Evolutionary conservation across 2,113 vertebrate species (phyloP).

Genomic region (Poeciliopsis retropinna): DNA sequence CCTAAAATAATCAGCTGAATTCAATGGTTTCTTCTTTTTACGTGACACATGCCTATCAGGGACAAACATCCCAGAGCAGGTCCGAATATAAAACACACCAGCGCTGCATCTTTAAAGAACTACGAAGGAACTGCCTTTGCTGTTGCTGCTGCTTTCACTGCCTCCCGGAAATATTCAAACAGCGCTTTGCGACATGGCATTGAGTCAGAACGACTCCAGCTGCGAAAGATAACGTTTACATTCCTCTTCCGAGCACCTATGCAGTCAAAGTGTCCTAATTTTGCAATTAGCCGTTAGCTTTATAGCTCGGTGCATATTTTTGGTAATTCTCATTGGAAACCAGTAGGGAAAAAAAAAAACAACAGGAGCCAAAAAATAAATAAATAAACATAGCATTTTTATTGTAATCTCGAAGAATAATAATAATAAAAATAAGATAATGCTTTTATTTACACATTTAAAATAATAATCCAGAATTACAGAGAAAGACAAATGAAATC

Average conservation of each 20-base stretch:
- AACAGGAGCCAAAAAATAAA: no score
- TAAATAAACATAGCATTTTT: no score
- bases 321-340: no score
- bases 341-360: neutral
- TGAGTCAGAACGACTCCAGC: neutral
- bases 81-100: slow-evolving; percentile 4
- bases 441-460: no score
- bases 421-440: no score
- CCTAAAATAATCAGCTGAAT: slow-evolving; percentile 3
- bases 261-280: no score
- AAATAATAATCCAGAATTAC: no score
- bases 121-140: neutral
- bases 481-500: neutral
- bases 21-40: slow-evolving; percentile 38
- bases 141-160: slow-evolving; percentile 18
- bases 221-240: neutral
- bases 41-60: slow-evolving; percentile 52
- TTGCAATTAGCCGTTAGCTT: no score
- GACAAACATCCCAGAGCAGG: slow-evolving; percentile 33
- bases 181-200: no score
- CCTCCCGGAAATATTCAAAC: neutral
- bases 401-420: no score
- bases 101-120: slow-evolving; percentile 40
- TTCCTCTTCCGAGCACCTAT: neutral
- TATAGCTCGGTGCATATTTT: no score